These are phyloP conservation scores for Heloderma charlesbogerti DNA, from an alignment of 2,113 vertebrate species.

Conservation along the genomic window DNA sequence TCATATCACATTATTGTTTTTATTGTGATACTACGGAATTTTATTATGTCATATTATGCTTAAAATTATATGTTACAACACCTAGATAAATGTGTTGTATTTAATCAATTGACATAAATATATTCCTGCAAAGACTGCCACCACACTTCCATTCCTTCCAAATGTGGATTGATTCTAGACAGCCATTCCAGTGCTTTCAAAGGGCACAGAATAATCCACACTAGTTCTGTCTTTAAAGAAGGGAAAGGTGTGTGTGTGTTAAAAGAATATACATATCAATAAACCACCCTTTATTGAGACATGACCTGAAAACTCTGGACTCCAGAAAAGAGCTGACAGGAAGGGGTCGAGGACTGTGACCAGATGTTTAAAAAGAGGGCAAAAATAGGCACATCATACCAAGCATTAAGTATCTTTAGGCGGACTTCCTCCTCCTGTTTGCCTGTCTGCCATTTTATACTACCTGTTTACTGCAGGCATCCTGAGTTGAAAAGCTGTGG, in stretches of 20 bases:
- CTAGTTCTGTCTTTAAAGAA: not conserved
- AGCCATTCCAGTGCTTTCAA: no score
- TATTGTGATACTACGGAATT: no score
- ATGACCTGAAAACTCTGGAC: not conserved
- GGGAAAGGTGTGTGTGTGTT: not conserved
- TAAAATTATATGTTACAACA: no score
- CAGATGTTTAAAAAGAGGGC: not conserved
- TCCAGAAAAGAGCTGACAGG: not conserved
- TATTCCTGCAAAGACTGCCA: not conserved
- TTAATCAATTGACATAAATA: no score
- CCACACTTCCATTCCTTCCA: not conserved
- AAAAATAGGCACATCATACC: constrained; percentile 6
- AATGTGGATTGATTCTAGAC: not conserved
- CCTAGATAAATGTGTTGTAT: no score
- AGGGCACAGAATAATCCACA: no score
- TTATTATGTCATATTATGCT: no score
- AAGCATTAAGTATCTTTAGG: not conserved
- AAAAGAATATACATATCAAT: not conserved
- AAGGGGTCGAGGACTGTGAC: not conserved
- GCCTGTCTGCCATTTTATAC: constrained; percentile 36
- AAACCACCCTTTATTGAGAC: not conserved
- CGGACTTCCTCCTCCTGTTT: constrained; percentile 35
- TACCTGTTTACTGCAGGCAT: constrained; percentile 52
- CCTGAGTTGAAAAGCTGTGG: constrained; percentile 56
- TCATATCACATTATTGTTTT: no score